Evolutionary conservation across 2,113 vertebrate species (phyloP).

Genomic region (Diadophis punctatus): DNA sequence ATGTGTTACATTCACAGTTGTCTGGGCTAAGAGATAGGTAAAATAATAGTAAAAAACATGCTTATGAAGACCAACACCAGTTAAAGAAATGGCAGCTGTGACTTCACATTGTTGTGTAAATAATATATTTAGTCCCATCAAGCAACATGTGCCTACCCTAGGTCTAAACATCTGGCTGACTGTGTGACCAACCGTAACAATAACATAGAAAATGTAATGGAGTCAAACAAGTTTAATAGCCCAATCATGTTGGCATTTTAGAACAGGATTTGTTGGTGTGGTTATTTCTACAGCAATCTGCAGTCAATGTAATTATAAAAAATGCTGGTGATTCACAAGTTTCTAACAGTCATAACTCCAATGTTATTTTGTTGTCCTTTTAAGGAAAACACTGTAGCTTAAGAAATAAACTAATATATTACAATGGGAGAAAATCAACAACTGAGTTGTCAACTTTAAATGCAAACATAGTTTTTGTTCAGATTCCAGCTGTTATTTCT

Average conservation of each 20-base stretch:
- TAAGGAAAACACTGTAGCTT: background rate
- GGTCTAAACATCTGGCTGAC: background rate
- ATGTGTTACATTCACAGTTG: conserved; percentile 76
- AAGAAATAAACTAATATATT: background rate
- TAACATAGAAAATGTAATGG: background rate
- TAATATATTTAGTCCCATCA: background rate
- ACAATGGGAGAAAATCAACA: no score
- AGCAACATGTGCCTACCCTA: background rate
- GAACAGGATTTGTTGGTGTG: background rate
- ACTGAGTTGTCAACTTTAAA: background rate
- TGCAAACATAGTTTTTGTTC: background rate
- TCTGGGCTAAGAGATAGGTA: conserved; percentile 60
- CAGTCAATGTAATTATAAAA: background rate
- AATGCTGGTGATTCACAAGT: background rate
- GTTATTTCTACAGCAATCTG: background rate
- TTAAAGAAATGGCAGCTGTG: background rate
- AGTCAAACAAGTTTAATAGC: background rate
- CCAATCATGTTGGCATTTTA: background rate
- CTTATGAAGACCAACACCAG: background rate
- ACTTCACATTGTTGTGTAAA: background rate
- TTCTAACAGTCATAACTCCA: background rate
- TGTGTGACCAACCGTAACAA: background rate
- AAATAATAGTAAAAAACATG: conserved; percentile 6
- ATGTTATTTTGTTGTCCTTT: background rate
- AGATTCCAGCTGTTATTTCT: background rate